Evolutionary conservation across 2,113 vertebrate species (phyloP).

Genomic region (Lepus timidus): DNA sequence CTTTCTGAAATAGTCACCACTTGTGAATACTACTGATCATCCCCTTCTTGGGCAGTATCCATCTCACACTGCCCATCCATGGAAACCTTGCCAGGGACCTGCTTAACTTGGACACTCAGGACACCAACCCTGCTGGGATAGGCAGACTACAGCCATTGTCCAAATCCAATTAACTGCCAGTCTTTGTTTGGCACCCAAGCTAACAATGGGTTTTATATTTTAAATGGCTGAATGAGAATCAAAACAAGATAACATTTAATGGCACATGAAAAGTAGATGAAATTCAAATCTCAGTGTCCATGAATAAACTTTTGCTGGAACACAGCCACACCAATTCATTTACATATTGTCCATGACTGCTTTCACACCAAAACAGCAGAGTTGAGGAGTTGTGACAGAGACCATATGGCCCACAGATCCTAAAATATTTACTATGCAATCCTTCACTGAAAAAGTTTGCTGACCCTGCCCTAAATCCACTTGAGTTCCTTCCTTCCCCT

Average conservation of each 20-base stretch:
- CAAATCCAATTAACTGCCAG: background rate
- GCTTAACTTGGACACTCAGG: background rate
- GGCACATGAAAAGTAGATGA: conserved; percentile 5
- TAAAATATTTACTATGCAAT: background rate
- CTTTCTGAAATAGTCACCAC: background rate
- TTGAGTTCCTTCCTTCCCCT: background rate
- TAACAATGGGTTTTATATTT: background rate
- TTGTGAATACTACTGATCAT: background rate
- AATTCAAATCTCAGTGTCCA: conserved; percentile 16
- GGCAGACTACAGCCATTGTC: background rate
- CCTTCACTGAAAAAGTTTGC: conserved; percentile 17
- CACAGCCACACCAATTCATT: background rate
- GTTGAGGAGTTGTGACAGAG: background rate
- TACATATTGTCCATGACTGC: background rate
- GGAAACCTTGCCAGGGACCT: background rate
- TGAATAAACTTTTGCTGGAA: background rate
- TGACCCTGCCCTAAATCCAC: conserved; percentile 11
- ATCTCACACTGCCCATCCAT: background rate
- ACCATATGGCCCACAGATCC: background rate
- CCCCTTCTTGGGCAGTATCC: background rate
- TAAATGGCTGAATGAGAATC: background rate
- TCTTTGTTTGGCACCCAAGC: background rate
- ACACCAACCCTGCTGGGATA: background rate
- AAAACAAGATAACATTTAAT: conserved; percentile 3
- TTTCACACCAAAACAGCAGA: background rate